Evolutionary conservation across 2,888 invertebrate species (phyloP).

Genomic region (Deilephila elpenor): DNA sequence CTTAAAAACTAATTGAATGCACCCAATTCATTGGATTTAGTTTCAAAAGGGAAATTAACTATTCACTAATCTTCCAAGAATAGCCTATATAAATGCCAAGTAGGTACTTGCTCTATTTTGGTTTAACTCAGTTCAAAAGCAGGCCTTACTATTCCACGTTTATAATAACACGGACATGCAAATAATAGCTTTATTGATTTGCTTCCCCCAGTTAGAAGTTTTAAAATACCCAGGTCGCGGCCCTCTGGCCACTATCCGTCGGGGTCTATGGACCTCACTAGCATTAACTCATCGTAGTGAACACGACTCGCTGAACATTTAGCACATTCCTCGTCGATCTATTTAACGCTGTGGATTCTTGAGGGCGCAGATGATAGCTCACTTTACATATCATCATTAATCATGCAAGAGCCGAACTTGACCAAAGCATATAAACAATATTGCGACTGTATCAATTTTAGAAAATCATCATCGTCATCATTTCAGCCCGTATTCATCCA

Average conservation of each 20-base stretch:
- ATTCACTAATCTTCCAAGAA: background rate
- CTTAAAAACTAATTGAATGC: too few species aligned
- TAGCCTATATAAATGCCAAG: background rate
- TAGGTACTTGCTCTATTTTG: background rate
- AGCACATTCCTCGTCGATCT: background rate
- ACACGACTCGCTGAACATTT: slow-evolving; percentile 5
- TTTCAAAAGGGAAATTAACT: background rate
- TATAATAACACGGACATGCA: background rate
- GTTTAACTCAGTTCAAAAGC: background rate
- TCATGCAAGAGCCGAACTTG: background rate
- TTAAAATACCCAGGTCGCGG: background rate
- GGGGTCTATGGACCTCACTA: background rate
- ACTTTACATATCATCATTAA: too few species aligned
- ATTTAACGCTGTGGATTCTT: too few species aligned
- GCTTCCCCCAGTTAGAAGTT: background rate
- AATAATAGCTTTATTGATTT: background rate
- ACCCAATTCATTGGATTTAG: too few species aligned
- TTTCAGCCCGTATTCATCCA: too few species aligned
- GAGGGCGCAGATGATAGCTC: background rate
- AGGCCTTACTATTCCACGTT: background rate
- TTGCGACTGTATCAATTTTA: too few species aligned
- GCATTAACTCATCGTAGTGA: background rate
- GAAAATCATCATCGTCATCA: too few species aligned
- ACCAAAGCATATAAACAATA: too few species aligned
- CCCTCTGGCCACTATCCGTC: background rate